Base-by-base conservation (phyloP, 35 echinoderm and acorn worm genomes). In the Ophiothrix spiculata region DNA sequence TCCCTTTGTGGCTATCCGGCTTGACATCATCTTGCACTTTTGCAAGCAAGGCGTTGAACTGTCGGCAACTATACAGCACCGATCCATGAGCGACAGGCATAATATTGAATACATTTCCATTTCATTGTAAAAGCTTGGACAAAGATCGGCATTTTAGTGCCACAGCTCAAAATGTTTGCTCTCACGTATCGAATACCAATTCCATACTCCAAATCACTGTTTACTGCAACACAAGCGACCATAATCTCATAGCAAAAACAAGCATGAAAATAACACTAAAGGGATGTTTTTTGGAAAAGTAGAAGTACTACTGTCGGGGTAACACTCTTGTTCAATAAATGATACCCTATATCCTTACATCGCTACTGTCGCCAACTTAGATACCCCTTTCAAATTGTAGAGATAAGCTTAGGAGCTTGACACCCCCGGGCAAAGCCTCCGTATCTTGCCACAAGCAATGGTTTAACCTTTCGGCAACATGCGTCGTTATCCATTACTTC, bases 51-150 rank as follows among this genome's bases (percentile, higher is more conserved):
- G 81, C 81, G 81, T 84, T 84, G 81, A 84, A 84, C 81, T 63
- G 60, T 69, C 60, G 60, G 60, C 60, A 69, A 69, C 16, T 69
- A 69, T 69, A 69, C 60, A 69, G 60, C 29, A 60, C 81, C 10
- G 54, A 23, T 32, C 19, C 31, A 37, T 56, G 81, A 82, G 35
- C 37, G 63, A 60, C 46, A 33, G 25, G 46, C 81, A 84, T 84
- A 84, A 84, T 84, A 84, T 84, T 84, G 81, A 84, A 84, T 84
- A 84, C 81, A 84, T 84, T 84, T 84, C 81, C 54, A 84, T 84
- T 54, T 54, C 32, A 84, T 84, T 84, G 81, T 84, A 12, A 84
- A 33, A 36, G 32, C 13, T 28, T 69, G 60, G 54, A 84, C 81
- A 84, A 84, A 84, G 81, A 31, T 60, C 37, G 46, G 54, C 63